These are phyloP conservation scores for Chelon auratus DNA, from an alignment of 2,797 vertebrate genomes.

Conservation along the genomic window DNA sequence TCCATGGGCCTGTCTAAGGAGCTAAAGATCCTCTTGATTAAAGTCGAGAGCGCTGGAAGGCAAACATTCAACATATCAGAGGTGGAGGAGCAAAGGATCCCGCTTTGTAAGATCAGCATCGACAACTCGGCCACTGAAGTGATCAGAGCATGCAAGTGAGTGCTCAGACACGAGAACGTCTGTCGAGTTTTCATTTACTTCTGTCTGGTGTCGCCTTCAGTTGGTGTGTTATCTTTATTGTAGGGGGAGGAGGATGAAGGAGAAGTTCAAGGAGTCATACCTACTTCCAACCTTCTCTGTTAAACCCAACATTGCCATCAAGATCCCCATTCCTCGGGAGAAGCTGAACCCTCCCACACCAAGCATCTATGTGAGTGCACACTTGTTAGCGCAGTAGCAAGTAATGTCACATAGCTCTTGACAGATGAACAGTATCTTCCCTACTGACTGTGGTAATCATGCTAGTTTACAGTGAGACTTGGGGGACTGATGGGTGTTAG, in stretches of 20 bases:
- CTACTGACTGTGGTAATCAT: not conserved
- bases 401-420: not conserved
- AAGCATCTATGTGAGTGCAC: conserved; percentile 91
- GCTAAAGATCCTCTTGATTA: conserved; percentile 90
- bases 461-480: not conserved
- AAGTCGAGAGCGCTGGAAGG: conserved; percentile 86
- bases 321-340: conserved; percentile 86
- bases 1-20: conserved; percentile 90
- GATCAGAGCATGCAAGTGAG: conserved; percentile 91
- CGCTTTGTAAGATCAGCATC: conserved; percentile 86
- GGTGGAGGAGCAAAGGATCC: conserved; percentile 83
- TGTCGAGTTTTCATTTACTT: not conserved
- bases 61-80: conserved; percentile 90
- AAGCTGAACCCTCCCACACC: conserved; percentile 94
- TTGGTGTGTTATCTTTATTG: conserved; percentile 5
- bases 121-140: conserved; percentile 86
- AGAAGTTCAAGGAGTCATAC: conserved; percentile 90
- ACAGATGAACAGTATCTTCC: not conserved
- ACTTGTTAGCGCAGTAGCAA: not conserved
- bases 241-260: conserved; percentile 85
- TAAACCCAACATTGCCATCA: conserved; percentile 84
- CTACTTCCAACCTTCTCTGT: conserved; percentile 89
- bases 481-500: too few relatives aligned
- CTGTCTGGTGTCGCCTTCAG: not conserved
- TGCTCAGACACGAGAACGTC: conserved; percentile 22